A percentile compares a stretch with the other conserved stretches of the same genome.
These are phyloP conservation scores for Panulirus ornatus DNA, from an alignment of 1,140 invertebrate genomes.

Conservation along the genomic window DNA sequence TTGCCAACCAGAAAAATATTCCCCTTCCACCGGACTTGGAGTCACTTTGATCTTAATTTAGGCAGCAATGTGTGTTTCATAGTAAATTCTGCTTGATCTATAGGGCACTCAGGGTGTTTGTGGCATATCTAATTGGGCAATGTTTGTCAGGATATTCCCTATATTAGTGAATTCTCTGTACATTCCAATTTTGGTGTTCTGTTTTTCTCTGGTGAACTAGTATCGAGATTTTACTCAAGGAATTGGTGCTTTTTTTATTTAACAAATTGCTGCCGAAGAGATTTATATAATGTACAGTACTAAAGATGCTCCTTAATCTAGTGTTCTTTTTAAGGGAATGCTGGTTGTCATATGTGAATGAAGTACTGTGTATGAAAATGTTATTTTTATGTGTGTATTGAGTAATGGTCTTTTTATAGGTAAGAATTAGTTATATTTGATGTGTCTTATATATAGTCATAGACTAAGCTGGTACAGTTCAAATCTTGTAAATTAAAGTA, in stretches of 20 bases:
- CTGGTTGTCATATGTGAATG: too few species aligned
- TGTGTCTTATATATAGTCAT: too few species aligned
- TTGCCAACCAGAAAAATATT: constrained; percentile 90
- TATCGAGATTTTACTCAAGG: constrained; percentile 20
- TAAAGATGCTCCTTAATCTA: too few species aligned
- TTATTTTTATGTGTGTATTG: too few species aligned
- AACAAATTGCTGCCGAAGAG: constrained; percentile 11
- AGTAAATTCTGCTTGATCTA: neutral
- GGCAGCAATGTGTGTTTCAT: neutral
- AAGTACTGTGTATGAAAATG: too few species aligned
- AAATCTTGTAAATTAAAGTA: too few species aligned
- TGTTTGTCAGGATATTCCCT: neutral
- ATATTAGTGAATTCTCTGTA: neutral
- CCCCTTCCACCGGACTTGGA: constrained; percentile 88
- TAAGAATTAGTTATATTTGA: too few species aligned
- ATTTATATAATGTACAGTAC: neutral
- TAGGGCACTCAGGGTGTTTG: neutral
- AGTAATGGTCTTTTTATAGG: too few species aligned
- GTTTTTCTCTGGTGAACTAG: neutral
- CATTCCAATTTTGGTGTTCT: neutral
- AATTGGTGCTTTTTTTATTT: constrained; percentile 39
- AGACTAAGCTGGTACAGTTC: too few species aligned
- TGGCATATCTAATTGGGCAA: neutral
- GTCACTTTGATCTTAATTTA: constrained; percentile 38
- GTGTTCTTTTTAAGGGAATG: too few species aligned